phyloP scores from a whole-genome alignment of 2,888 invertebrate genomes.

The Leptinotarsa juncta region DNA sequence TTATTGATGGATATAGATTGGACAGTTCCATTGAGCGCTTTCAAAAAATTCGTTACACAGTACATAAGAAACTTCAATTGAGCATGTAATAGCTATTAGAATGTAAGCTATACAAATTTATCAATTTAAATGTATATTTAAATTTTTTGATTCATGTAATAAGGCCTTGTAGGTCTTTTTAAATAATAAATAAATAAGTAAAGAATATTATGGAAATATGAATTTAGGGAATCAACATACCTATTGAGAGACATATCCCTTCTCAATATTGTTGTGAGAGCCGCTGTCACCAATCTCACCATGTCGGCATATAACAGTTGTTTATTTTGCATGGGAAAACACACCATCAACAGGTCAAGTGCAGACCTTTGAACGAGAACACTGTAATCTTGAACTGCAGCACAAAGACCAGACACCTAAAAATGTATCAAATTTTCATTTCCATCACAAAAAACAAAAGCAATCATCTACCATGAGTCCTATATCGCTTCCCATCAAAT shows the following conservation, averaged over 20 bases:
- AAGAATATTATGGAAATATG: no score
- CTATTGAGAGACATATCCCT: constrained; percentile 92
- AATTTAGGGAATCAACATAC: constrained; percentile 56
- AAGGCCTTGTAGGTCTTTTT: no score
- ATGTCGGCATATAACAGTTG: constrained; percentile 77
- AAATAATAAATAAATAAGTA: no score
- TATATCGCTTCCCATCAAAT: constrained; percentile 85
- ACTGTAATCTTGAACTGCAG: constrained; percentile 82
- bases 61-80: no score
- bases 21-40: no score
- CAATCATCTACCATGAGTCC: constrained; percentile 77
- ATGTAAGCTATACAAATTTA: no score
- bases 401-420: constrained; percentile 81
- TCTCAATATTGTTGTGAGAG: constrained; percentile 79
- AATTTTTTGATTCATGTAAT: no score
- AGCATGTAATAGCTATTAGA: no score
- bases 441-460: neutral
- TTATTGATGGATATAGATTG: no score
- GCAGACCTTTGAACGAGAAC: constrained; percentile 88
- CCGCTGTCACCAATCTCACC: constrained; percentile 78
- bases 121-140: no score
- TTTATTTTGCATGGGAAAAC: constrained; percentile 86
- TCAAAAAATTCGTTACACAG: no score
- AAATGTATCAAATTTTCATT: constrained; percentile 32
- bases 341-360: constrained; percentile 83